These are phyloP conservation scores for Drosophila ananassae DNA, from an alignment of 1,140 invertebrate genomes.

Conservation along the genomic window DNA sequence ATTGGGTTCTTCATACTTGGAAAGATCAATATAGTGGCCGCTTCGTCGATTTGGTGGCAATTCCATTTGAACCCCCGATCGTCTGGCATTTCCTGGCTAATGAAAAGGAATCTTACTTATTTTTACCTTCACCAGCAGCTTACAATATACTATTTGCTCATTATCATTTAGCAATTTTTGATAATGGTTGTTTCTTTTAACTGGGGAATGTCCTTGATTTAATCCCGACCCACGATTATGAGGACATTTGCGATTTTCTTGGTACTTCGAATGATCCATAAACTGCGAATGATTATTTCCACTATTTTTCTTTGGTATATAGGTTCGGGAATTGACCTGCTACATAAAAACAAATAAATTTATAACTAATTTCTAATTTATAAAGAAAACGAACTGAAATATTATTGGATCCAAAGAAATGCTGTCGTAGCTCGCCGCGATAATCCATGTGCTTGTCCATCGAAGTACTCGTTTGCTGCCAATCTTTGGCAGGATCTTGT, in stretches of 20 bases:
- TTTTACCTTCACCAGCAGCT: not conserved
- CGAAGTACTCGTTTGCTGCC: not conserved
- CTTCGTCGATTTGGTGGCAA: not conserved
- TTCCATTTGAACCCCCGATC: not conserved
- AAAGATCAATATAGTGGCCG: not conserved
- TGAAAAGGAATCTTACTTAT: not conserved
- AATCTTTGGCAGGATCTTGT: too few species aligned
- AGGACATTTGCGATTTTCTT: not conserved
- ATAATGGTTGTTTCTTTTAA: not conserved
- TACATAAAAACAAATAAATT: not conserved
- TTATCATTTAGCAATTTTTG: not conserved
- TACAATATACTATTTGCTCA: not conserved
- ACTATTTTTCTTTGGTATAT: not conserved
- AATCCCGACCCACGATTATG: not conserved
- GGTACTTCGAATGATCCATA: not conserved
- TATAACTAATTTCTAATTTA: too few species aligned
- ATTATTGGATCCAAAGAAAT: conserved; percentile 1
- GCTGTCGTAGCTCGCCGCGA: not conserved
- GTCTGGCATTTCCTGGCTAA: not conserved
- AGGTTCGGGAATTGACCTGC: not conserved
- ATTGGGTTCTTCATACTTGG: not conserved
- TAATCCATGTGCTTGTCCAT: conserved; percentile 25
- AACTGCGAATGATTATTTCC: not conserved
- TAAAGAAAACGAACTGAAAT: not conserved
- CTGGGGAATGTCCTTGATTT: not conserved